Evolutionary conservation across 2,888 invertebrate species (phyloP), one percentile per base, ranked within the genome.

Genomic region (Choreutis nemorana): DNA sequence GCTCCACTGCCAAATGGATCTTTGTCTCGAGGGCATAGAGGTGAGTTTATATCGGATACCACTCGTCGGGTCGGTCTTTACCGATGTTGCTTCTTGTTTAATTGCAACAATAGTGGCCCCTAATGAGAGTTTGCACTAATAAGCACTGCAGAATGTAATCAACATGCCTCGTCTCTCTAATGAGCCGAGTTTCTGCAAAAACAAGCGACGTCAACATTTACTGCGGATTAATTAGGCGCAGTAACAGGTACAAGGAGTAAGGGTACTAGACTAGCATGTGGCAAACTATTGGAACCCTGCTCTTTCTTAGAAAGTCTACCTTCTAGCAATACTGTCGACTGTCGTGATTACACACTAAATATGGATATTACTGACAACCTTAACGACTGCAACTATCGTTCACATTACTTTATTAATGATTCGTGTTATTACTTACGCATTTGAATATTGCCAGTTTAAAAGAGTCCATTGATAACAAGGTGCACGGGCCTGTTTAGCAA

Each of bases 101-200:
- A 77, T 78, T 77, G 75, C 72, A 77, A 78, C 77, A 78, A 77
- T 77, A 77, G 77, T 75, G 63, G 66, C 62, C 67, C 65, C 73
- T 78, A 77, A 77, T 75, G 75, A 77, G 77, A 73, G 66, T 73
- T 73, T 72, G 73, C 71, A 67, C 67, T 78, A 77, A 77, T 77
- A 78, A 77, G 75, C 68, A 63, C 73, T 68, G 65, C 71, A 75
- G 70, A 78, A 75, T 75, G 75, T 77, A 77, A 77, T 77, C 75
- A 77, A 77, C 77, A 68, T 77, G 68, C 77, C 65, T 70, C 66
- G 71, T 55, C 66, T 66, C 62, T 70, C 75, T 78, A 78, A 77
- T 77, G 77, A 78, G 71, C 65, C 58, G 62, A 68, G 75, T 73
- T 75, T 68, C 66, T 57, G 70, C 67, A 75, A 77, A 77, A 77